Evolutionary conservation across 2,113 vertebrate genomes (phyloP).

Genomic region (Polyodon spathula): DNA sequence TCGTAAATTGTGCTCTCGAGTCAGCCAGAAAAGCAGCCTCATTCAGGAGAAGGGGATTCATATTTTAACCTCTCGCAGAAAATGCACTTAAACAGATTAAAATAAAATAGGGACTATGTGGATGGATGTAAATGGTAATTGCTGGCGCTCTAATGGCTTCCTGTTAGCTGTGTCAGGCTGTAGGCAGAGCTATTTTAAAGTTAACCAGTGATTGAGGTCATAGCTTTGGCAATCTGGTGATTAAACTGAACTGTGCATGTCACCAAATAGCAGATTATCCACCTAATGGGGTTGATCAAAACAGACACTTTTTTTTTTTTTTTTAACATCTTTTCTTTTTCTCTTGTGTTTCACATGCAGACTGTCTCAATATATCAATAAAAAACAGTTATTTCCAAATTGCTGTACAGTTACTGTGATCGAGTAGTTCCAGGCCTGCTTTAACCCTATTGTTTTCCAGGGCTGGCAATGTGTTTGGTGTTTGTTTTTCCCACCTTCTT

Average conservation of each 20-base stretch:
- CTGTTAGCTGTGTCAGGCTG: slow-evolving; percentile 88
- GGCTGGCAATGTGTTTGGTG: too few species aligned
- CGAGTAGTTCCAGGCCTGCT: not conserved
- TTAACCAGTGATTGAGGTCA: slow-evolving; percentile 85
- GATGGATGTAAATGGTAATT: slow-evolving; percentile 97
- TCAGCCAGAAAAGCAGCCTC: slow-evolving; percentile 92
- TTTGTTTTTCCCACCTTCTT: too few species aligned
- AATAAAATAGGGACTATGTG: slow-evolving; percentile 93
- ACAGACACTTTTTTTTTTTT: slow-evolving; percentile 48
- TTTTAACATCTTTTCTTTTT: slow-evolving; percentile 11
- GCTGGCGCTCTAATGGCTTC: slow-evolving; percentile 92
- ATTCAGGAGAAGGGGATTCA: slow-evolving; percentile 90
- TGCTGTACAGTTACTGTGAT: too few species aligned
- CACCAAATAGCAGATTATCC: slow-evolving; percentile 78
- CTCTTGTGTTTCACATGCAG: not conserved
- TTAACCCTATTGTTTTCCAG: not conserved
- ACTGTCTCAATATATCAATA: not conserved
- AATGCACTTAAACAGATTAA: slow-evolving; percentile 99
- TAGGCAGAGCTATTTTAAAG: slow-evolving; percentile 91
- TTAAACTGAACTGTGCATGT: slow-evolving; percentile 79
- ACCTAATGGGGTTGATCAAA: slow-evolving; percentile 63
- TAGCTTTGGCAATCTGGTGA: slow-evolving; percentile 87
- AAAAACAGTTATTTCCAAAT: too few species aligned
- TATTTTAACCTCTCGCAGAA: slow-evolving; percentile 98
- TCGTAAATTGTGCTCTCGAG: slow-evolving; percentile 99